Conservation (phyloP, 92 coral and sea anemone species). For the Porites evermanni region DNA sequence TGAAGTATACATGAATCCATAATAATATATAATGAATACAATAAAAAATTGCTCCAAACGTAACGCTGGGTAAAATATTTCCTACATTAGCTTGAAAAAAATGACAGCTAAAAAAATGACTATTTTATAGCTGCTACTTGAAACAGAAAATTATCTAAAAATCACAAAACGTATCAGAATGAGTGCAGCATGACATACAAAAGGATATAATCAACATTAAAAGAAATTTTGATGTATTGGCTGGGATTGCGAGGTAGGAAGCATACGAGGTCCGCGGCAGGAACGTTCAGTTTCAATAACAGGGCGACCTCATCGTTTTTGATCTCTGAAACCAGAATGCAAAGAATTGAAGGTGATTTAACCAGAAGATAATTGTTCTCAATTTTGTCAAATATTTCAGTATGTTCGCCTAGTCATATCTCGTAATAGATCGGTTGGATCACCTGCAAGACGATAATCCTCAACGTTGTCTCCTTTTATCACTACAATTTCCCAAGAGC, state of each 20-base stretch:
- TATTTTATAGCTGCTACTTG: background rate
- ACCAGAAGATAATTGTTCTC: background rate
- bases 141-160: background rate
- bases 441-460: slow-evolving; percentile 56
- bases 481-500: slow-evolving; percentile 46
- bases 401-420: too few relatives aligned
- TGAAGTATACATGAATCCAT: too few relatives aligned
- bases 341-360: background rate
- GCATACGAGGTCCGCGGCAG: slow-evolving; percentile 40
- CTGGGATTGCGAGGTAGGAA: slow-evolving; percentile 14
- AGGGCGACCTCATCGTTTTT: slow-evolving; percentile 11
- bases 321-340: slow-evolving; percentile 14
- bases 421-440: background rate
- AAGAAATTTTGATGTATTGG: slow-evolving; percentile 37
- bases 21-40: too few relatives aligned
- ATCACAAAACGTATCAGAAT: too few relatives aligned
- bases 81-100: too few relatives aligned
- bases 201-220: slow-evolving; percentile 30
- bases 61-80: too few relatives aligned
- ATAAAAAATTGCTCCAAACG: too few relatives aligned
- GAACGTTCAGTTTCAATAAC: slow-evolving; percentile 18
- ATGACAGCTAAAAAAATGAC: too few relatives aligned
- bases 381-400: background rate
- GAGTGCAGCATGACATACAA: background rate
- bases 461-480: slow-evolving; percentile 41